phyloP scores from a whole-genome alignment of 2,113 vertebrate genomes.

The Alces alces region DNA sequence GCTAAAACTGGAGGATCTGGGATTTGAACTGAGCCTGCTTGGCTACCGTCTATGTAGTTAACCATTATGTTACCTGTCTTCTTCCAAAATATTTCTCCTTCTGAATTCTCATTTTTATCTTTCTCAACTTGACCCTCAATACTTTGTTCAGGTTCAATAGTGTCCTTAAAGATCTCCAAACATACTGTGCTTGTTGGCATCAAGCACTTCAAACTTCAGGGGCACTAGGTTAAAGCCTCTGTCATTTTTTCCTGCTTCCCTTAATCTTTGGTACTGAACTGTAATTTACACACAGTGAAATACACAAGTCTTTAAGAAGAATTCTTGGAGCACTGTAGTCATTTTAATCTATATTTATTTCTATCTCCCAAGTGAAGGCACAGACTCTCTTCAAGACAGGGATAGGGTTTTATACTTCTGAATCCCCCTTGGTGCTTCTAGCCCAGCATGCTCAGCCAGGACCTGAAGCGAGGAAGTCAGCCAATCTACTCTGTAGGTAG shows the following conservation, averaged over 20 bases:
- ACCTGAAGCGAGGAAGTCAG: neutral
- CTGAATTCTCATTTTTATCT: neutral
- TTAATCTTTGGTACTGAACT: neutral
- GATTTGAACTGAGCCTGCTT: neutral
- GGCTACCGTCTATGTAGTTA: neutral
- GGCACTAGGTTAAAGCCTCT: neutral
- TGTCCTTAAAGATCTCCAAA: neutral
- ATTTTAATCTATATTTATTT: neutral
- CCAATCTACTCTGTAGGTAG: neutral
- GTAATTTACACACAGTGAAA: neutral
- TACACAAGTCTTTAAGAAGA: neutral
- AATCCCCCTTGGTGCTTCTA: neutral
- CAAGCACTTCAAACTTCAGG: neutral
- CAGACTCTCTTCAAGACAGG: neutral
- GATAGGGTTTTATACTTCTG: neutral
- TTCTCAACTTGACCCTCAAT: neutral
- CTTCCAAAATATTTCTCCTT: neutral
- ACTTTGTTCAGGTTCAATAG: neutral
- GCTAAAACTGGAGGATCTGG: neutral
- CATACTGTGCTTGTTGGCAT: neutral
- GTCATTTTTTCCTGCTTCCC: neutral
- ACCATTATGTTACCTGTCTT: neutral
- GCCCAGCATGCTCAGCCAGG: neutral
- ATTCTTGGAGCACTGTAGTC: neutral
- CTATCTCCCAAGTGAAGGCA: neutral